Evolutionary conservation across 2,888 invertebrate genomes (phyloP), one percentile per base, ranked within the genome.

Genomic region (Theodoxus fluviatilis): DNA sequence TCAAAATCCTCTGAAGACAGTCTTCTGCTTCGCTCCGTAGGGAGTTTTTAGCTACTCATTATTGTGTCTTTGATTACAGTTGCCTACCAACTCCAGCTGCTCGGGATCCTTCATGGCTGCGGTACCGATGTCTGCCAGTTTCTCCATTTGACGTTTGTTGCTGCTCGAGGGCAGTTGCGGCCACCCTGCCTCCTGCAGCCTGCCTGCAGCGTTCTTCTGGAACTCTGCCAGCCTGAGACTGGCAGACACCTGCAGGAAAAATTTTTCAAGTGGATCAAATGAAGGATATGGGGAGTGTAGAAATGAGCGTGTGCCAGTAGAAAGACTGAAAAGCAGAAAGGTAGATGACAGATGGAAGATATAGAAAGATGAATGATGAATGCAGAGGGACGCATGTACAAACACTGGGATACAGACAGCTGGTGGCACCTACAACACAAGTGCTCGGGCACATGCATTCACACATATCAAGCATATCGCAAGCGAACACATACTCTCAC

Each of bases 101-200:
- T 71, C 70, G 64, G 78, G 72, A 55, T 81, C 75, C 25, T 92
- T 92, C 25, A 96, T 87, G 0, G 93, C 93, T 0, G 93, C 90
- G 1, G 90, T 89, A 0, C 94, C 95, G 3, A 95, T 88, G 71
- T 92, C 90, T 0, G 92, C 91, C 71, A 93, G 89, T 73, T 91
- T 90, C 81, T 91, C 90, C 83, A 95, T 94, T 88, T 94, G 93
- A 70, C 95, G 90, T 74, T 90, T 90, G 0, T 94, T 80, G 38
- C 90, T 89, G 66, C 90, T 90, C 47, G 94, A 92, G 71, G 91
- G 89, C 83, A 92, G 93, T 15, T 90, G 89, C 72, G 91, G 90
- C 94, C 94, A 94, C 64, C 91, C 90, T 85, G 92, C 93, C 83
- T 90, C 90, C 47, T 91, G 92, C 0, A 94, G 91, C 83, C 92